phyloP scores from a whole-genome alignment of 2,888 invertebrate genomes.

The Bombylius discolor region DNA sequence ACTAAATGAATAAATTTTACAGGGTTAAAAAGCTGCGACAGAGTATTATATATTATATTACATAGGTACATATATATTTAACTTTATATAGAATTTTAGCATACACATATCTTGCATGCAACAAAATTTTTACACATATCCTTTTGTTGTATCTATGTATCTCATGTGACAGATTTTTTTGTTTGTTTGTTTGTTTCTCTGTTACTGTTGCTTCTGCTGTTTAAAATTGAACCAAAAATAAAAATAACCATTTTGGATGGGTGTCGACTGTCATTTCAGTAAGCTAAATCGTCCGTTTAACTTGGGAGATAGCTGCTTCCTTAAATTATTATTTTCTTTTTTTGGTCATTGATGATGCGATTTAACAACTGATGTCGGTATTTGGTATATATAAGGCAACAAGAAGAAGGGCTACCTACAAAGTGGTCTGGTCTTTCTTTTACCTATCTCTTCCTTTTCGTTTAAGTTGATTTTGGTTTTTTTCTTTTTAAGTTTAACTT shows the following conservation, averaged over 20 bases:
- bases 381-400: background rate
- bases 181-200: too few relatives aligned
- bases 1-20: too few relatives aligned
- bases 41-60: too few relatives aligned
- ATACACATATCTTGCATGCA: too few relatives aligned
- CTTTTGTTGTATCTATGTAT: too few relatives aligned
- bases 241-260: background rate
- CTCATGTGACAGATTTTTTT: background rate
- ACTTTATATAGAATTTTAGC: too few relatives aligned
- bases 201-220: background rate
- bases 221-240: background rate
- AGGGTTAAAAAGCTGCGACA: too few relatives aligned
- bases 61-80: too few relatives aligned
- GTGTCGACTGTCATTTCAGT: background rate
- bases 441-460: background rate
- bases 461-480: too few relatives aligned
- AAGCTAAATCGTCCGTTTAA: background rate
- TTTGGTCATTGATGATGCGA: background rate
- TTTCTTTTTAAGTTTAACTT: too few relatives aligned
- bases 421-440: background rate
- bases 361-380: background rate
- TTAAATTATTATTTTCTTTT: background rate
- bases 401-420: background rate
- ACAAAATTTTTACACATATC: background rate
- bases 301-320: background rate